phyloP scores from a whole-genome alignment of 2,888 invertebrate species.

The Cinara cedri region DNA sequence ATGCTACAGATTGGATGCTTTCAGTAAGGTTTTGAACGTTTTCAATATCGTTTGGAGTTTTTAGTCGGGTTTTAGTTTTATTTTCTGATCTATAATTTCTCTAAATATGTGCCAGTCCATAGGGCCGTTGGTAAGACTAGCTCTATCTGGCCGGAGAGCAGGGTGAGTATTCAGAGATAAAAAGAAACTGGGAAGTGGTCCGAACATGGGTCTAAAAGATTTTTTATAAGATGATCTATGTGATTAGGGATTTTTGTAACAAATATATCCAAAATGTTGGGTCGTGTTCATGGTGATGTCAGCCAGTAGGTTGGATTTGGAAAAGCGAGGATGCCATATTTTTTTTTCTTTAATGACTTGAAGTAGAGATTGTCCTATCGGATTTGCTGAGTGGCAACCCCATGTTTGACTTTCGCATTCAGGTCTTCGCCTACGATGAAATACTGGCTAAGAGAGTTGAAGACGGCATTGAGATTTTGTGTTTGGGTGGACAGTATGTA shows the following conservation, averaged over 20 bases:
- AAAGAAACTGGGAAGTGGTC: not conserved
- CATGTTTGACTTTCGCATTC: not conserved
- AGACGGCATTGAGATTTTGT: not conserved
- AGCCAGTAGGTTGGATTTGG: conserved; percentile 3
- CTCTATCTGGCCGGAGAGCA: not conserved
- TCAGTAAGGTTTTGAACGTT: not conserved
- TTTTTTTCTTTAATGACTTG: too few relatives aligned
- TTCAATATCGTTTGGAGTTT: not conserved
- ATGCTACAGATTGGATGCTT: not conserved
- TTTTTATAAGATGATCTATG: not conserved
- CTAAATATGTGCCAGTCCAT: not conserved
- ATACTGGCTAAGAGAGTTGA: not conserved
- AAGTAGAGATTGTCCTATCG: not conserved
- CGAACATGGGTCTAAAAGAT: not conserved
- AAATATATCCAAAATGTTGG: not conserved
- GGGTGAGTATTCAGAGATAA: not conserved
- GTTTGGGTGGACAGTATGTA: not conserved
- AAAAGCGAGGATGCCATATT: not conserved
- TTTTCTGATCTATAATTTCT: not conserved
- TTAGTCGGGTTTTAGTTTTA: not conserved
- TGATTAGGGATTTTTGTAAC: not conserved
- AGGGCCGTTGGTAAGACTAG: not conserved
- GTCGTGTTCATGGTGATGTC: not conserved
- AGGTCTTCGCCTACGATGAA: not conserved
- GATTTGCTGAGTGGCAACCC: not conserved